These are phyloP conservation scores for Eupsittula cactorum DNA, from an alignment of 2,113 vertebrate species.

Conservation along the genomic window DNA sequence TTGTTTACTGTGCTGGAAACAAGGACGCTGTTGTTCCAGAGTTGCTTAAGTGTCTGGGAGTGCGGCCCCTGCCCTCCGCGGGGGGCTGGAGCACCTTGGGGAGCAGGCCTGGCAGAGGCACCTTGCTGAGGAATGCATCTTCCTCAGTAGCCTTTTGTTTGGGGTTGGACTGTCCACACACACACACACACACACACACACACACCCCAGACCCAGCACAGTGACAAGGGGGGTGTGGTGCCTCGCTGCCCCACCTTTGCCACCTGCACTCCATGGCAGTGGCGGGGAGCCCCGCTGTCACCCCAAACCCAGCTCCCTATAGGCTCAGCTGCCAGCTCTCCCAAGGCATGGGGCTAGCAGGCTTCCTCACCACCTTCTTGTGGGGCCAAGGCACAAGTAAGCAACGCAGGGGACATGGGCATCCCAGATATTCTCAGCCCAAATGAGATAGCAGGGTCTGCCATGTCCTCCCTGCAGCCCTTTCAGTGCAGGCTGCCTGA, in stretches of 20 bases:
- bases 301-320: not conserved
- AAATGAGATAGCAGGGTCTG: not conserved
- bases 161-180: not conserved
- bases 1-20: slow-evolving; percentile 52
- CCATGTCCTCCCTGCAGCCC: not conserved
- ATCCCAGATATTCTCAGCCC: not conserved
- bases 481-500: not conserved
- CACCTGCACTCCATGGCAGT: fast-evolving
- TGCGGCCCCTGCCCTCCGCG: not conserved
- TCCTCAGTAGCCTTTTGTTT: slow-evolving; percentile 63
- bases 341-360: not conserved
- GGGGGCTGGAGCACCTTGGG: slow-evolving; percentile 46
- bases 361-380: not conserved
- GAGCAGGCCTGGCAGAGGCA: slow-evolving; percentile 45
- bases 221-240: not conserved
- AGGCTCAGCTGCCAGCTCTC: not conserved
- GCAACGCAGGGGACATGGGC: not conserved
- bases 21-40: slow-evolving; percentile 40
- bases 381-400: not conserved
- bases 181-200: not conserved
- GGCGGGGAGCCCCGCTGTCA: not conserved
- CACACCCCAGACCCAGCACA: not conserved
- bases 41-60: slow-evolving; percentile 56
- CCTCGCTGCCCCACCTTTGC: not conserved
- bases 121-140: slow-evolving; percentile 63